Evolutionary conservation across 2,113 vertebrate genomes (phyloP), one percentile per base, ranked within the genome.

Genomic region (Sitta europaea): DNA sequence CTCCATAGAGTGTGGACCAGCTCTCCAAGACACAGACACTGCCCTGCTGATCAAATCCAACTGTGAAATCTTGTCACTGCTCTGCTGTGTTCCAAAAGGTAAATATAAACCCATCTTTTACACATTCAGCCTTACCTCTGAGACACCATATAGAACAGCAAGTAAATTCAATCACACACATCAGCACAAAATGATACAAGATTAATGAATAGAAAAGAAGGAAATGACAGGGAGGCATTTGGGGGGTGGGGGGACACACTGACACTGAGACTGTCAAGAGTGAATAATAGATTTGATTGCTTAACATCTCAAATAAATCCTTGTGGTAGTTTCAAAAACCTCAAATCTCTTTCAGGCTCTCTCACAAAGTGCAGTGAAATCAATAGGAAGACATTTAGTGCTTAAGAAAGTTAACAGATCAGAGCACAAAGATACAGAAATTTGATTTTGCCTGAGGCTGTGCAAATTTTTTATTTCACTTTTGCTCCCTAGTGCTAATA

Each of bases 291-390:
- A 54, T 82, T 62, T 66, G 31, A 61, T 54, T 66, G 33, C 47
- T 91, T 54, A 82, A 61, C 33, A 40, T 42, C 57, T 45, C 70
- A 87, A 85, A 83, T 55, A 88, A 95, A 84, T 65, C 62, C 35
- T 89, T 25, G 9, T 35, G 36, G 62, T 53, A 50, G 58, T 48
- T 91, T 83, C 13, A 6, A 88, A 91, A 73, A 47, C 43, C 35
- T 82, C 51, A 85, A 55, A 42, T 70, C 13, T 16, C 35, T 86
- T 94, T 59, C n/a, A 51, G 81, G n/a, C 22, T 62, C 48, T 20
- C 43, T 78, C 72, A 68, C 35, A 76, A 68, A 94, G 42, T 42
- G 22, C 58, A 82, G 12, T 42, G 29, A 82, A 89, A 96, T 90
- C 74, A 61, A 65, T 58, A 80, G 12, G 42, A 88, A 86, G 47